Evolutionary conservation across 2,888 invertebrate genomes (phyloP), one percentile per base, ranked within the genome.

Genomic region (Lithophane leautieri): DNA sequence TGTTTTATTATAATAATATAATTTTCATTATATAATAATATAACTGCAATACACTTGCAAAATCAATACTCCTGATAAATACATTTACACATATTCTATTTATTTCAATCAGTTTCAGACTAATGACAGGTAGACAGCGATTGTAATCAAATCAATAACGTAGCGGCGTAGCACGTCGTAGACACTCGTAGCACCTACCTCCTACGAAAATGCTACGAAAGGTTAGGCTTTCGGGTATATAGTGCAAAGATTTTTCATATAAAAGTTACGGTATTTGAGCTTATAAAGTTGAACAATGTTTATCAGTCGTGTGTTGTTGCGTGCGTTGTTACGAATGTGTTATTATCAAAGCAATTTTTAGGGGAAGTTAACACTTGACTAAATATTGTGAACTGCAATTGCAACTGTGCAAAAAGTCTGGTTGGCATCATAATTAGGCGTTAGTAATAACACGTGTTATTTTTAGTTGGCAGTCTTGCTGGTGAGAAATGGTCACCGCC

Each of bases 171-270:
- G 81, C 63, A 76, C 22, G n/a, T 42, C 47, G 58, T 68, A 68
- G 44, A 19, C 44, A 50, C 40, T 80, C 65, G 73, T 66, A 80
- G 47, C 65, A 34, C 14, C 22, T 11, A 50, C 19, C 11, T 19
- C 16, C 70, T 80, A 65, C 52, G 52, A 73, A 28, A 42, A 2
- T 47, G n/a, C 65, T 80, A 79, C 80, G 40, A 60, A 65, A 65
- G 14, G 14, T 42, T 50, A n/a, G n/a, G 8, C n/a, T 40, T 61
- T 34, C 2, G 11, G 22, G 25, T 40, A n/a, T n/a, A n/a, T n/a
- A 25, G 7, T 34, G 14, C 12, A 58, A 19, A n/a, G 0, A 25
- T 19, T 34, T 28, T 14, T 40, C 28, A 71, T n/a, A 4, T 34
- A 14, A 14, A 44, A 34, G n/a, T 9, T 56, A 12, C 4, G 42